Evolutionary conservation across 2,113 vertebrate genomes (phyloP).

Genomic region (Puffinus mauretanicus): DNA sequence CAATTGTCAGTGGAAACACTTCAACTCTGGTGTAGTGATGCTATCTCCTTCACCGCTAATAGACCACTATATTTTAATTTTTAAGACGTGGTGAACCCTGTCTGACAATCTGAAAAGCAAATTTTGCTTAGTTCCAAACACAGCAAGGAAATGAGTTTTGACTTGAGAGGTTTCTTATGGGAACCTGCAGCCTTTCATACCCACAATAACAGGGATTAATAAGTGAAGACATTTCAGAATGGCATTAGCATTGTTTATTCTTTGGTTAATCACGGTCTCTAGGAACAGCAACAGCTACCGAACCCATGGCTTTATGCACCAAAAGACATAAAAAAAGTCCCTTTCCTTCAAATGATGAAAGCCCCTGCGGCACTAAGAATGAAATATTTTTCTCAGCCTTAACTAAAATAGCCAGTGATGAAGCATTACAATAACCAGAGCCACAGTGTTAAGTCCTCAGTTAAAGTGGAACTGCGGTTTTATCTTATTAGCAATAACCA

Average conservation of each 20-base stretch:
- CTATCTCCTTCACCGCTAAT: not conserved
- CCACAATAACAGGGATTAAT: not conserved
- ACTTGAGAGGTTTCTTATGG: not conserved
- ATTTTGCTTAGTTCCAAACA: not conserved
- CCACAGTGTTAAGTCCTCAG: not conserved
- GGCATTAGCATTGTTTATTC: not conserved
- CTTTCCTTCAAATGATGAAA: not conserved
- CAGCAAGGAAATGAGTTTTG: not conserved
- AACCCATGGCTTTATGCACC: not conserved
- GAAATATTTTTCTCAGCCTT: conserved; percentile 6
- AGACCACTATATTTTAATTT: not conserved
- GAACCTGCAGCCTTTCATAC: not conserved
- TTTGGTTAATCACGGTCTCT: not conserved
- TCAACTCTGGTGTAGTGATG: not conserved
- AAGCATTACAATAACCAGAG: conserved; percentile 14
- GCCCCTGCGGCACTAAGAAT: not conserved
- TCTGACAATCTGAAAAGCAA: not conserved
- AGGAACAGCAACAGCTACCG: not conserved
- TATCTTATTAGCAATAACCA: conserved; percentile 61
- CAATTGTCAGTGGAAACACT: not conserved
- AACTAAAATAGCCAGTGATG: not conserved
- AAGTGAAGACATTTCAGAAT: not conserved
- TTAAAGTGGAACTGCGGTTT: not conserved
- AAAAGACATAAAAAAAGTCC: not conserved
- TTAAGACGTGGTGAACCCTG: not conserved